Percentiles rank a stretch among this genome's conserved stretches.
phyloP scores from a whole-genome alignment of 2,797 vertebrate species.

The Acropternis orthonyx region DNA sequence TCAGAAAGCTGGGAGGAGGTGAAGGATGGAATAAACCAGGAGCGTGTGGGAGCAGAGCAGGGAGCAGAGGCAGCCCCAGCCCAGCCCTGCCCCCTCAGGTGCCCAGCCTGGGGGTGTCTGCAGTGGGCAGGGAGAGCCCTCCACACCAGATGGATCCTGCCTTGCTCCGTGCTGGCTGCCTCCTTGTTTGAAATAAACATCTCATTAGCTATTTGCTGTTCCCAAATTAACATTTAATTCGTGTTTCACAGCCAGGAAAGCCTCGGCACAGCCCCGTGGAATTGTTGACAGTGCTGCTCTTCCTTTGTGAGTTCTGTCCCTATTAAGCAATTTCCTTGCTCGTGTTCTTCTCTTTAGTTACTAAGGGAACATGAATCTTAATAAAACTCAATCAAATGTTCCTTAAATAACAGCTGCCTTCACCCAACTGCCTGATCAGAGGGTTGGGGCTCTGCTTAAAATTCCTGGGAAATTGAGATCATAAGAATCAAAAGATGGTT shows the following conservation, averaged over 20 bases:
- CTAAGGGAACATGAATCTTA: conserved; percentile 68
- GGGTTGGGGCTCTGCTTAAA: neutral
- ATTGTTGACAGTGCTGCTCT: neutral
- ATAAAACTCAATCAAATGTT: conserved; percentile 23
- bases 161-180: rapidly evolving
- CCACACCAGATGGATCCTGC: neutral
- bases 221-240: neutral
- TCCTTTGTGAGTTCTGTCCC: neutral
- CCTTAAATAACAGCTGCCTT: conserved; percentile 55
- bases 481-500: rapidly evolving
- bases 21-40: neutral
- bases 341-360: conserved; percentile 16
- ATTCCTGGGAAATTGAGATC: neutral
- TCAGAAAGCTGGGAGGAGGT: neutral
- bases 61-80: neutral
- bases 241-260: neutral
- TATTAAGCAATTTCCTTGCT: neutral
- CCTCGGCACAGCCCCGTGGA: neutral
- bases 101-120: neutral
- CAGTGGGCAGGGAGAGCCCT: neutral
- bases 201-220: neutral
- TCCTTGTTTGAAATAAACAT: neutral
- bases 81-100: neutral
- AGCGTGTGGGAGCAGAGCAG: neutral
- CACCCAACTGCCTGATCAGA: neutral